Percentiles rank a stretch among this genome's conserved stretches.
Conservation (phyloP, 2,888 invertebrate genomes). For the Aspidiotus destructor region DNA sequence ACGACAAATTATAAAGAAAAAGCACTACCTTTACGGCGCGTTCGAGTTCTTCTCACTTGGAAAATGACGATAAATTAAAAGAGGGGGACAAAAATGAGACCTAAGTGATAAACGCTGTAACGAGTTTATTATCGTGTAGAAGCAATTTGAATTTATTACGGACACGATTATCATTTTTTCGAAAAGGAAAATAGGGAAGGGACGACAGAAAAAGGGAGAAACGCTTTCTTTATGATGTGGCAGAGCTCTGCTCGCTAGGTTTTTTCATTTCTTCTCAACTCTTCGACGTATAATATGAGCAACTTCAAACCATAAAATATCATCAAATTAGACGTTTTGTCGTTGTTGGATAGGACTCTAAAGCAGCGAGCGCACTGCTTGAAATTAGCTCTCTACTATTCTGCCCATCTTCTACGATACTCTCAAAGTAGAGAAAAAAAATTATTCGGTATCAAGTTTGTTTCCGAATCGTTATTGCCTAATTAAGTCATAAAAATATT, state of each 20-base stretch:
- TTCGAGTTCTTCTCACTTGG: neutral
- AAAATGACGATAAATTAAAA: slow-evolving; percentile 3
- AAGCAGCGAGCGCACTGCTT: slow-evolving; percentile 27
- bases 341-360: slow-evolving; percentile 13
- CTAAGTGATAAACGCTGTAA: slow-evolving; percentile 34
- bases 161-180: slow-evolving; percentile 30
- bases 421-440: slow-evolving; percentile 7
- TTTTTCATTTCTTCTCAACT: slow-evolving; percentile 7
- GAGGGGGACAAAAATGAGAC: slow-evolving; percentile 1
- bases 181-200: neutral
- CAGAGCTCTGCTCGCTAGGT: slow-evolving; percentile 21
- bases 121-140: slow-evolving; percentile 30
- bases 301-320: slow-evolving; percentile 19
- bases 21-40: slow-evolving; percentile 5
- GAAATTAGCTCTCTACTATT: slow-evolving; percentile 18
- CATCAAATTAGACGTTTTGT: slow-evolving; percentile 31
- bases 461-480: slow-evolving; percentile 26
- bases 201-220: neutral
- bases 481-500: slow-evolving; percentile 32
- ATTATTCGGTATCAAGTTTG: slow-evolving; percentile 27
- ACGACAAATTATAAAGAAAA: slow-evolving; percentile 8
- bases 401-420: neutral
- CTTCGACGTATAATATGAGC: neutral
- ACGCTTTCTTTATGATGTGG: slow-evolving; percentile 31
- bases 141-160: slow-evolving; percentile 29